Conservation (phyloP, 2,797 vertebrate genomes). For the Yasuhikotakia modesta region DNA sequence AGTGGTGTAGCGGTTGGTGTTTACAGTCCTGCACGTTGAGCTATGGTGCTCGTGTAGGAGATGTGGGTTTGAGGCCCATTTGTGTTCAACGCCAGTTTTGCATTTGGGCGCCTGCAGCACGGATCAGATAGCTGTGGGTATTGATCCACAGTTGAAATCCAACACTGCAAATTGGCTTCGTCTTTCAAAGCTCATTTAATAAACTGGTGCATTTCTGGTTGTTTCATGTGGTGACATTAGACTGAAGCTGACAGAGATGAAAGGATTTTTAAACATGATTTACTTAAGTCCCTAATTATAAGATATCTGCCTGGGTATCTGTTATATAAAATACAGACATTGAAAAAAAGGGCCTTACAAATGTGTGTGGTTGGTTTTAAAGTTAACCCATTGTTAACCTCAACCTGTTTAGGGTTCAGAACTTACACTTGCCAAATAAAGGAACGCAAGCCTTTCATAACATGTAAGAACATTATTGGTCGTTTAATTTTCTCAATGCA, state of each 20-base stretch:
- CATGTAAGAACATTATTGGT: too few relatives aligned
- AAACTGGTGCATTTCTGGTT: neutral
- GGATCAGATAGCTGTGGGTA: neutral
- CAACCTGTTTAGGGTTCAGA: too few relatives aligned
- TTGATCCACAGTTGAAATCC: neutral
- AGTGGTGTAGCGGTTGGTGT: too few relatives aligned
- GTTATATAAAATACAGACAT: too few relatives aligned
- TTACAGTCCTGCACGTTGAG: neutral
- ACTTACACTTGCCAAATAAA: too few relatives aligned
- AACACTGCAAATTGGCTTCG: neutral
- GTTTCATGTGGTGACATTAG: neutral
- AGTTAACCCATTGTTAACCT: too few relatives aligned
- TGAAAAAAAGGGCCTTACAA: too few relatives aligned
- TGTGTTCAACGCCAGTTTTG: neutral
- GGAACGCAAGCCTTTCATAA: too few relatives aligned
- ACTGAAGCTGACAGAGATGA: neutral
- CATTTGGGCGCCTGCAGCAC: neutral
- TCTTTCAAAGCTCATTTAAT: neutral
- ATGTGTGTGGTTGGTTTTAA: too few relatives aligned
- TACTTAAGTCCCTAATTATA: neutral
- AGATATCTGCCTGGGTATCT: too few relatives aligned
- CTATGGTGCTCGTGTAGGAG: neutral
- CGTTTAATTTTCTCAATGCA: too few relatives aligned
- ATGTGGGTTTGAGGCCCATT: neutral
- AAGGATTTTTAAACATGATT: neutral